Base-by-base conservation (phyloP, 2,113 vertebrate species). In the Caranx ignobilis region DNA sequence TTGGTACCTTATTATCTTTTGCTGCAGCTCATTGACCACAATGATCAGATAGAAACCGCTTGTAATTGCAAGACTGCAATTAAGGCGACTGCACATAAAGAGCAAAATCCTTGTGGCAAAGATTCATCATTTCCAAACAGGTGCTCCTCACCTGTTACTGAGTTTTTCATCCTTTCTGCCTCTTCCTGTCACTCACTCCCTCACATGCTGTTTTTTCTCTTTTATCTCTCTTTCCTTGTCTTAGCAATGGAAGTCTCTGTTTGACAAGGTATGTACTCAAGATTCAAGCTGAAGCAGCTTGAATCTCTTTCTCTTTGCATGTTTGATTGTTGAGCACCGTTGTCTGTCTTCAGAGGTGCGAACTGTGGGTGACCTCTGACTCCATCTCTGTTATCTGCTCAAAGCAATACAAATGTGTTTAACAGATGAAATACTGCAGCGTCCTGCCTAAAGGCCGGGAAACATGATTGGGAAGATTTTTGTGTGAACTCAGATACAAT, bases 221-320 rank as follows among this genome's bases (percentile, higher is more conserved):
- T 68, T 45, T 56, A 26, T 48, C 54, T 84, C 71, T 91, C 54
- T 89, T 63, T 77, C 60, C 75, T 55, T 89, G 71, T 89, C 91
- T 84, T 94, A 97, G 96, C 95, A 96, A 93, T 97, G 96, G 96
- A 97, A 97, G 95, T 92, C 92, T 87, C 92, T 97, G 8, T 97
- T 97, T 91, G 96, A 97, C 92, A 95, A 97, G 96, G 96, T 97
- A 96, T 86, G 94, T 92, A 82, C 37, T 18, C 26, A 26, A 26
- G 26, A 26, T 26, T 12, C 67, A 37, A 68, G 26, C 52, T 21
- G 37, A 26, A n/a, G 61, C 65, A 21, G 4, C 63, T 77, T 50
- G 5, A 65, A 18, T 75, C 62, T 78, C 39, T 56, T 9, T 18
- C 31, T 26, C 11, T 62, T 5, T 90, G 86, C 83, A 88, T 89